Percentiles rank a stretch among this genome's conserved stretches.
Conservation (phyloP, 2,113 vertebrate genomes). For the Halichoerus grypus region DNA sequence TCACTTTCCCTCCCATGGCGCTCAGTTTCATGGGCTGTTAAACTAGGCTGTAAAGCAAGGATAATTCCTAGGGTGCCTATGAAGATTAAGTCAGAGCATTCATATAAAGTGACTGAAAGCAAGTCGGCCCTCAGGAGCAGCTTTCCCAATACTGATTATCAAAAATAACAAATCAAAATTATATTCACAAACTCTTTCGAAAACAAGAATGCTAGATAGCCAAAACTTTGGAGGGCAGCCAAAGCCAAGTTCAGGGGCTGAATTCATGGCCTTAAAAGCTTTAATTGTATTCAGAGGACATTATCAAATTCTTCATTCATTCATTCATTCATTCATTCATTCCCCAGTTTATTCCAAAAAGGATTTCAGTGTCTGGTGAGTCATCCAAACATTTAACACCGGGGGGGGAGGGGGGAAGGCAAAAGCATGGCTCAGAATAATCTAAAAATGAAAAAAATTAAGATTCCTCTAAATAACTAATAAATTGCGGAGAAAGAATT, state of each 20-base stretch:
- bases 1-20: not conserved
- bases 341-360: constrained; percentile 2
- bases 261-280: not conserved
- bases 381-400: not conserved
- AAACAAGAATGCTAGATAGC: not conserved
- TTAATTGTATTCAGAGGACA: not conserved
- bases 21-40: not conserved
- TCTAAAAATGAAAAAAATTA: constrained; percentile 36
- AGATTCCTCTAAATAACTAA: not conserved
- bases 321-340: not conserved
- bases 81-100: not conserved
- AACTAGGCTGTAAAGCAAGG: not conserved
- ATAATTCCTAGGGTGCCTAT: not conserved
- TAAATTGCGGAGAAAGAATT: not conserved
- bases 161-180: constrained; percentile 13
- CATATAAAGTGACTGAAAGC: not conserved
- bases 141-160: not conserved
- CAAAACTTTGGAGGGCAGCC: not conserved
- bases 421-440: not conserved
- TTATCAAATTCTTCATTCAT: not conserved
- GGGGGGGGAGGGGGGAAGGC: not conserved
- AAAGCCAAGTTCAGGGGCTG: not conserved
- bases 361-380: not conserved
- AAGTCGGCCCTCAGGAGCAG: not conserved
- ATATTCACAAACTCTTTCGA: not conserved